Percentiles rank a stretch among this genome's conserved stretches.
phyloP scores from a whole-genome alignment of 2,113 vertebrate genomes.

The Sterrhoptilus dennistouni region DNA sequence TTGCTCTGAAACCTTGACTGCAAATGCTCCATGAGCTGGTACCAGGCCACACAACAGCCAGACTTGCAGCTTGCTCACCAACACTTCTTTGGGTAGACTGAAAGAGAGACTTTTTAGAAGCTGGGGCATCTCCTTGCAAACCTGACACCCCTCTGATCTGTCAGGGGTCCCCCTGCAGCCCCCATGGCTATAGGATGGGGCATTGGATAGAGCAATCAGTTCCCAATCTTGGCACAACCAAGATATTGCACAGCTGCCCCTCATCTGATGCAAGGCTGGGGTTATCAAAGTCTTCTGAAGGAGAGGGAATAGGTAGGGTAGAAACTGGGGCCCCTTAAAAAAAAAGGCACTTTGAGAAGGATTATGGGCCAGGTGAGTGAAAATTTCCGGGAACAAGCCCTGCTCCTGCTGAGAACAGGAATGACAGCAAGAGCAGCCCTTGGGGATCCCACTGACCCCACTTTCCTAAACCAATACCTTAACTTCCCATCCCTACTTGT shows the following conservation, averaged over 20 bases:
- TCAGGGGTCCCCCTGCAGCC: background rate
- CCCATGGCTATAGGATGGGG: background rate
- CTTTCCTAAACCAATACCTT: background rate
- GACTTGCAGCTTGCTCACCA: background rate
- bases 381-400: background rate
- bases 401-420: background rate
- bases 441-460: background rate
- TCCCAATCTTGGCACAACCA: rapidly evolving
- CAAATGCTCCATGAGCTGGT: background rate
- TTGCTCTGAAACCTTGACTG: background rate
- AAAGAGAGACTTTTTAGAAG: background rate
- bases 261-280: background rate
- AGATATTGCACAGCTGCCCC: background rate
- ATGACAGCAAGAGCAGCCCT: background rate
- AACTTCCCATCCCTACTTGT: background rate
- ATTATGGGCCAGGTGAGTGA: background rate
- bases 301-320: background rate
- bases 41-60: background rate
- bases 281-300: background rate
- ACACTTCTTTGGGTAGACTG: background rate
- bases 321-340: background rate
- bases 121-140: background rate
- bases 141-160: background rate
- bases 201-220: background rate
- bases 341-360: background rate